A percentile compares a stretch with the other conserved stretches of the same genome.
Evolutionary conservation across 2,797 vertebrate species (phyloP).

Genomic region (Champsocephalus gunnari): DNA sequence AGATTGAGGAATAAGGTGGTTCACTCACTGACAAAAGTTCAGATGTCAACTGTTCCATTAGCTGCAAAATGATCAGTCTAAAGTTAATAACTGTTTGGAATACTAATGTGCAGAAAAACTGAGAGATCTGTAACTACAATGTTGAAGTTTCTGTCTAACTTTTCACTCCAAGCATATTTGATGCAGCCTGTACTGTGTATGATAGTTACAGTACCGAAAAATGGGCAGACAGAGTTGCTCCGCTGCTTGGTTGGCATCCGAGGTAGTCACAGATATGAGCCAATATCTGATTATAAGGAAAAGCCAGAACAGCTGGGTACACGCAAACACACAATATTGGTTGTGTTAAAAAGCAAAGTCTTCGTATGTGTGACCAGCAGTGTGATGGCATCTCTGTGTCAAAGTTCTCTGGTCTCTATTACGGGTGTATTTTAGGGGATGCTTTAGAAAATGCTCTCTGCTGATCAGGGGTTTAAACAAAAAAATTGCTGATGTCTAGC

Average conservation of each 20-base stretch:
- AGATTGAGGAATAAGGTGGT: neutral
- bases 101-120: neutral
- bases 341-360: no score
- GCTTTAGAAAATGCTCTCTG: constrained; percentile 28
- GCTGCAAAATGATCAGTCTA: neutral
- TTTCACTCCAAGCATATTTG: neutral
- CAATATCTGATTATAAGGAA: no score
- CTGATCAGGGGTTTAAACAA: constrained; percentile 42
- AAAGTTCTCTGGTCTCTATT: constrained; percentile 1
- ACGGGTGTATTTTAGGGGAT: constrained; percentile 18
- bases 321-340: no score
- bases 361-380: no score
- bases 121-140: neutral
- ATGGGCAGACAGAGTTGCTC: no score
- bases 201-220: no score
- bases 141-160: neutral
- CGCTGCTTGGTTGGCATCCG: no score
- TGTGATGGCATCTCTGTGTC: no score
- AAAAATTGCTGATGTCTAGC: constrained; percentile 59
- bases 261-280: no score
- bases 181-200: no score
- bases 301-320: no score
- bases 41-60: neutral
- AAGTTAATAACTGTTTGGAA: neutral
- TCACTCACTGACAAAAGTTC: neutral